Evolutionary conservation across 2,888 invertebrate species (phyloP).

Genomic region (Apodemia duryi): DNA sequence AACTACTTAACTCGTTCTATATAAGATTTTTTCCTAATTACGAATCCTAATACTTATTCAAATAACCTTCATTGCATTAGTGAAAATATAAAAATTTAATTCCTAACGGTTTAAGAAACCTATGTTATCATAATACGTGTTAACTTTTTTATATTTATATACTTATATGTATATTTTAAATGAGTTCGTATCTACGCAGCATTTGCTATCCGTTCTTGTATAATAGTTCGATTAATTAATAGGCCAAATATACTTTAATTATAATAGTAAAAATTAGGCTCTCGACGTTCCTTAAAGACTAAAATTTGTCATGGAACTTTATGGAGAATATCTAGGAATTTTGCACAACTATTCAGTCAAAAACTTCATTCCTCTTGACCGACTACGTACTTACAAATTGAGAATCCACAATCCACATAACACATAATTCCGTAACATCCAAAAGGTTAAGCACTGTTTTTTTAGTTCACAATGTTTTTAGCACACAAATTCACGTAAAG

Average conservation of each 20-base stretch:
- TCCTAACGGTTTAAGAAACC: slow-evolving; percentile 74
- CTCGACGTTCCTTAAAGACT: slow-evolving; percentile 50
- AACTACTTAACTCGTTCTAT: slow-evolving; percentile 60
- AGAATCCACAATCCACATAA: slow-evolving; percentile 31
- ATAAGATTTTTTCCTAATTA: slow-evolving; percentile 53
- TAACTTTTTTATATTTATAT: slow-evolving; percentile 68
- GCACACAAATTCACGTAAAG: slow-evolving; percentile 58
- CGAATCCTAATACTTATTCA: slow-evolving; percentile 62
- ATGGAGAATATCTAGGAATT: slow-evolving; percentile 43
- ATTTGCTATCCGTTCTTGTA: slow-evolving; percentile 35
- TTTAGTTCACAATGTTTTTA: slow-evolving; percentile 35
- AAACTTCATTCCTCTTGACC: slow-evolving; percentile 28
- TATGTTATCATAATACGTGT: slow-evolving; percentile 71
- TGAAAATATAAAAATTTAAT: slow-evolving; percentile 76
- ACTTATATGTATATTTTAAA: slow-evolving; percentile 46
- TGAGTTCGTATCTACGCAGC: slow-evolving; percentile 41
- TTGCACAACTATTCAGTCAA: slow-evolving; percentile 39
- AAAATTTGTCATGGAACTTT: slow-evolving; percentile 47
- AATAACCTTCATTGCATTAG: slow-evolving; percentile 71
- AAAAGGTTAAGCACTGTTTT: slow-evolving; percentile 25
- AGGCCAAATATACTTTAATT: slow-evolving; percentile 64
- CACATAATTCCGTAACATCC: slow-evolving; percentile 29
- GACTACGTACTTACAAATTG: slow-evolving; percentile 44
- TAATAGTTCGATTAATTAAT: slow-evolving; percentile 64
- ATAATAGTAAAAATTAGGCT: slow-evolving; percentile 68